Conservation (phyloP, 2,113 vertebrate genomes). For the Brachypodius melanocephalos region DNA sequence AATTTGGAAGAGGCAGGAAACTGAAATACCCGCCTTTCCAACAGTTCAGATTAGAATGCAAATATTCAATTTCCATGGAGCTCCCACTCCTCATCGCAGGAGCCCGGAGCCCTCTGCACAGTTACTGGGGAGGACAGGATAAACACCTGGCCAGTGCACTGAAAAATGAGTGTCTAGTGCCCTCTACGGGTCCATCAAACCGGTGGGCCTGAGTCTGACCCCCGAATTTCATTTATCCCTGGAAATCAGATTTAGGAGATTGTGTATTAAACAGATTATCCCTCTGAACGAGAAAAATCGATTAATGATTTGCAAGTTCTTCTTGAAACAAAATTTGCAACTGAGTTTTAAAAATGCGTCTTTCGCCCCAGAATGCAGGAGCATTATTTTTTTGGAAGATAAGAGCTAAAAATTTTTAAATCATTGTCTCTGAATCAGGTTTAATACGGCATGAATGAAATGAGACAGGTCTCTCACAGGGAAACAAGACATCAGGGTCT, state of each 20-base stretch:
- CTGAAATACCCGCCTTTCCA: not conserved
- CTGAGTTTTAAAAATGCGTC: not conserved
- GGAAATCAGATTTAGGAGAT: not conserved
- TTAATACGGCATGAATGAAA: not conserved
- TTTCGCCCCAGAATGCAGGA: not conserved
- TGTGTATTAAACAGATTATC: not conserved
- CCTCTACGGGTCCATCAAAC: slow-evolving; percentile 46
- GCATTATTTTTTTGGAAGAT: not conserved
- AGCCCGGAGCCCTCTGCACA: not conserved
- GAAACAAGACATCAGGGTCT: not conserved
- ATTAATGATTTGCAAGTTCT: not conserved
- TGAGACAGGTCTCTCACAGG: not conserved
- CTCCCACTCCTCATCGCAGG: not conserved
- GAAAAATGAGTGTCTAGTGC: slow-evolving; percentile 63
- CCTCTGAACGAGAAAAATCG: not conserved
- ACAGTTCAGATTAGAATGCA: not conserved
- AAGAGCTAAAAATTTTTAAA: not conserved
- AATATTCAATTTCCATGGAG: not conserved
- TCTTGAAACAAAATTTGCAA: not conserved
- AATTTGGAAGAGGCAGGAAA: not conserved
- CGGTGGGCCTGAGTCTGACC: not conserved
- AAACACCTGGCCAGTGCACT: not conserved
- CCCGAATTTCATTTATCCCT: not conserved
- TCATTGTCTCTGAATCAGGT: not conserved
- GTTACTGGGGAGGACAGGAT: not conserved